Evolutionary conservation across 2,797 vertebrate genomes (phyloP), one percentile per base, ranked within the genome.

Genomic region (Semaprochilodus insignis): DNA sequence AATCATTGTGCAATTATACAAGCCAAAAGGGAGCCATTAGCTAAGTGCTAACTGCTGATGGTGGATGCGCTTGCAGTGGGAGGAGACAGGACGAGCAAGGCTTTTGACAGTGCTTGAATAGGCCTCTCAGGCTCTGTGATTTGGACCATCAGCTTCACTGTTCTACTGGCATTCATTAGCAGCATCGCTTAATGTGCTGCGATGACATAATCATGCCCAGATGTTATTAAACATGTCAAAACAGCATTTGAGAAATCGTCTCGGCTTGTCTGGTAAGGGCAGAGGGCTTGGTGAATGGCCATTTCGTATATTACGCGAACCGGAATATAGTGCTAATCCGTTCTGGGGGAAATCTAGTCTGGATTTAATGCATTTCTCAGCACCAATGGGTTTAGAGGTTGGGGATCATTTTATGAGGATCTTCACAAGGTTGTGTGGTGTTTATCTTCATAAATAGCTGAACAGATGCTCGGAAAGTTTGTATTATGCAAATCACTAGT

Each of bases 11-110:
- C 89, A 90, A 91, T 93, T 94, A 93, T 88, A 76, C 78, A 44
- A 83, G 88, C 93, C 94, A 94, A 94, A 95, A 93, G 94, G 93
- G 79, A 88, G 80, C 91, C 77, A 90, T 94, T 95, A 93, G 85
- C 40, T 77, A 91, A 78, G 90, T 88, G 91, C 86, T 83, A 85
- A 86, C 76, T 83, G 82, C 77, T 80, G 81, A 83, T 69, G 57
- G 40, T 70, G 40, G 83, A 80, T 79, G 86, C 51, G 81, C 66
- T 74, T 51, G 36, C 59, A 23, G 67, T 78, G 71, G 67, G 71
- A 4, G 52, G 62, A 70, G 79, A 77, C 55, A 55, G 65, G 63
- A 72, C 52, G 77, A 81, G 55, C 70, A 25, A 83, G 80, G 72
- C 71, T 81, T 71, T 85, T 77, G 78, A 88, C 83, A 84, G 81